phyloP scores from a whole-genome alignment of 2,113 vertebrate species.

The Melanotaenia duboulayi region DNA sequence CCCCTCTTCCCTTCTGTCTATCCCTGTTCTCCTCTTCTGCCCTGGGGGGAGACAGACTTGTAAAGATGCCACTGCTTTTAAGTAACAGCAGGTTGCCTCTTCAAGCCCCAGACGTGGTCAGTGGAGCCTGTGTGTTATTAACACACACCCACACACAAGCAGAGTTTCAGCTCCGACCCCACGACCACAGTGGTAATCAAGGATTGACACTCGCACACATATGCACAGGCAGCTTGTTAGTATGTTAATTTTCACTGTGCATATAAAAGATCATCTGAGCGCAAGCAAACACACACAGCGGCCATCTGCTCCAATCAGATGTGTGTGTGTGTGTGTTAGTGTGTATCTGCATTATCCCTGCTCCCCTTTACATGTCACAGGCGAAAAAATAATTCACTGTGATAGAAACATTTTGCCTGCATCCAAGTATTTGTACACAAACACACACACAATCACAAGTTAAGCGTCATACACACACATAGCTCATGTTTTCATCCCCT shows the following conservation, averaged over 20 bases:
- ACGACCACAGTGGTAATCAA: slow-evolving; percentile 54
- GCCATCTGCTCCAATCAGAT: slow-evolving; percentile 71
- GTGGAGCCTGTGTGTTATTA: slow-evolving; percentile 50
- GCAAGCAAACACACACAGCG: slow-evolving; percentile 72
- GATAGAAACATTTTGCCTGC: slow-evolving; percentile 1
- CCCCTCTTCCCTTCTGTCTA: background rate
- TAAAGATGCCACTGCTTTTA: slow-evolving; percentile 52
- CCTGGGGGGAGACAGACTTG: slow-evolving; percentile 25
- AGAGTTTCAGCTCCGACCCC: slow-evolving; percentile 44
- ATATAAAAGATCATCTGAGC: slow-evolving; percentile 77
- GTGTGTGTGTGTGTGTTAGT: slow-evolving; percentile 21
- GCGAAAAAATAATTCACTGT: slow-evolving; percentile 10
- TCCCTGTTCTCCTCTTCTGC: slow-evolving; percentile 1
- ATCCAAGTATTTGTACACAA: slow-evolving; percentile 19
- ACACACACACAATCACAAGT: slow-evolving; percentile 8
- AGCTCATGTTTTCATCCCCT: slow-evolving; percentile 2
- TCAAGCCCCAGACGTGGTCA: slow-evolving; percentile 54
- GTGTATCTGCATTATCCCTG: slow-evolving; percentile 6
- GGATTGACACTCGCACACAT: slow-evolving; percentile 63
- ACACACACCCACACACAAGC: slow-evolving; percentile 14
- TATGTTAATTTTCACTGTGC: slow-evolving; percentile 77
- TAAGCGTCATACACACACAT: background rate
- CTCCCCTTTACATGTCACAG: slow-evolving; percentile 31
- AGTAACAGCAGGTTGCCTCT: slow-evolving; percentile 57
- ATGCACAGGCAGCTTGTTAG: slow-evolving; percentile 69